Conservation (phyloP, 2,797 vertebrate genomes). For the Cossypha caffra region DNA sequence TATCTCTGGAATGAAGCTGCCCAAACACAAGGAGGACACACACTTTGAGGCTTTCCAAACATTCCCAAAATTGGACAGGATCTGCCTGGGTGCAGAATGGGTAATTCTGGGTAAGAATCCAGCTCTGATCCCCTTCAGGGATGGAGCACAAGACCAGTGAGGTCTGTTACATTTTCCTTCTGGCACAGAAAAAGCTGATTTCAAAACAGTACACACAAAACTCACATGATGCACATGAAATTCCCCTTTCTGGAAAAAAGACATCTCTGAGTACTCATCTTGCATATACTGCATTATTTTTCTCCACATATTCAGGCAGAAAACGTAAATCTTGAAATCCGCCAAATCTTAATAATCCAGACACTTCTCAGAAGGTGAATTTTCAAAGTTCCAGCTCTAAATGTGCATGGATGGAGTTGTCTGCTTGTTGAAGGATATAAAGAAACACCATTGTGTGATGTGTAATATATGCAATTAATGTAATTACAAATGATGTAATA, state of each 20-base stretch:
- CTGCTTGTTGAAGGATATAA: not conserved
- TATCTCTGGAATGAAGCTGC: not conserved
- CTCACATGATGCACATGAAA: not conserved
- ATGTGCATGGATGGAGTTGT: not conserved
- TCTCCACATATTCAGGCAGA: not conserved
- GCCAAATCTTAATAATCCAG: not conserved
- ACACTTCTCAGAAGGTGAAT: not conserved
- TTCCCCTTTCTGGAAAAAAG: not conserved
- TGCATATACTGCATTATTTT: not conserved
- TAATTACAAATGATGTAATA: not conserved
- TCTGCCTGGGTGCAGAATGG: not conserved
- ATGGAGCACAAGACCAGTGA: not conserved
- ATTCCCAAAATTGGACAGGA: not conserved
- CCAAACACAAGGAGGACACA: not conserved
- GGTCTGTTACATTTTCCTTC: not conserved
- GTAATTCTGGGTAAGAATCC: not conserved
- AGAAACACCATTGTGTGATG: not conserved
- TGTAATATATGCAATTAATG: too few relatives aligned
- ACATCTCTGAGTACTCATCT: not conserved
- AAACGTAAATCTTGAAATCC: not conserved
- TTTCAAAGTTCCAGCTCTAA: not conserved
- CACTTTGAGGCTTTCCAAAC: not conserved
- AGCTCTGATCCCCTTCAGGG: not conserved
- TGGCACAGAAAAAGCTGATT: not conserved
- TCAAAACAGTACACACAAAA: not conserved